These are phyloP conservation scores for Pagrus major DNA, from an alignment of 2,113 vertebrate genomes.

Conservation along the genomic window DNA sequence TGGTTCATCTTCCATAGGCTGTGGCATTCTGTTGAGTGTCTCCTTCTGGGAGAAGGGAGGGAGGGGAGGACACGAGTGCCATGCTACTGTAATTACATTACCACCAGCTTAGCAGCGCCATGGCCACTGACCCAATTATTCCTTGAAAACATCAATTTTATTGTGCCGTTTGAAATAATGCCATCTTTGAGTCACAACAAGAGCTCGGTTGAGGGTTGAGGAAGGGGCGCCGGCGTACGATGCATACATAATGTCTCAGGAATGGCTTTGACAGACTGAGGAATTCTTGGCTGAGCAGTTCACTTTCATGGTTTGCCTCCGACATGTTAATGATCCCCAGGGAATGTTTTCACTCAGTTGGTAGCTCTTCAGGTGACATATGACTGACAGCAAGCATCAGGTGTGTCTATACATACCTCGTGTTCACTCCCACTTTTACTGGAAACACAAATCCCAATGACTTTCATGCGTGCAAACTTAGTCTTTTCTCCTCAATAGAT, in stretches of 20 bases:
- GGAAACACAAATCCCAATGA: constrained; percentile 17
- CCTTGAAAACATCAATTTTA: constrained; percentile 57
- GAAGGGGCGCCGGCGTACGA: background rate
- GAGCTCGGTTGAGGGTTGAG: constrained; percentile 42
- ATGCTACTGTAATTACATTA: constrained; percentile 71
- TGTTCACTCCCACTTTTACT: constrained; percentile 9
- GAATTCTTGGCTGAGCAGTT: constrained; percentile 33
- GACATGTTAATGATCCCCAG: constrained; percentile 31
- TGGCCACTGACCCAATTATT: constrained; percentile 71
- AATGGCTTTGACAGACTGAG: constrained; percentile 59
- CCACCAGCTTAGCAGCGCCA: constrained; percentile 54
- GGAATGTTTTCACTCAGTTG: constrained; percentile 35
- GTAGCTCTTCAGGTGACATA: constrained; percentile 42
- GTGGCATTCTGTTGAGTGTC: constrained; percentile 51
- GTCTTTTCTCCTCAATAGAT: constrained; percentile 34
- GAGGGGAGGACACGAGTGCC: constrained; percentile 43
- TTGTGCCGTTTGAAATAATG: constrained; percentile 68
- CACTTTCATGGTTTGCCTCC: constrained; percentile 40
- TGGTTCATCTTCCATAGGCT: constrained; percentile 60
- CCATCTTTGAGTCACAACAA: constrained; percentile 71
- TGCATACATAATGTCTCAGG: constrained; percentile 43
- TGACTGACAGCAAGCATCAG: constrained; percentile 34
- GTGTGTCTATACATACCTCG: constrained; percentile 25
- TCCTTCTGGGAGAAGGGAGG: constrained; percentile 48
- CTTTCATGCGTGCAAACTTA: background rate